These are phyloP conservation scores for Atherinomorus stipes DNA, from an alignment of 2,113 vertebrate genomes.

Conservation along the genomic window DNA sequence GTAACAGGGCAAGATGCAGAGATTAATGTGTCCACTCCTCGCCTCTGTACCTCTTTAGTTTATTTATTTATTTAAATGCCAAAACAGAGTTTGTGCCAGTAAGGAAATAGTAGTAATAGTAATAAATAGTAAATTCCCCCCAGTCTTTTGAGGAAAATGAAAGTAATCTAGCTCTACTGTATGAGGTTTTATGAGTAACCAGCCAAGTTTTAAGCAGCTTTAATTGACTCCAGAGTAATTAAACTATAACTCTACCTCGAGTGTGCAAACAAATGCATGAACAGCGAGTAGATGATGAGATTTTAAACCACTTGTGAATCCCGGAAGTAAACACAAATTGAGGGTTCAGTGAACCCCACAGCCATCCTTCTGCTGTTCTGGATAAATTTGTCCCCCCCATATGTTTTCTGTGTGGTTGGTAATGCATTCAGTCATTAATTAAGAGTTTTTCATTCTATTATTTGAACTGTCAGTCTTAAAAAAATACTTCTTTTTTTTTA, in stretches of 20 bases:
- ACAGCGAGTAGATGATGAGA: constrained; percentile 56
- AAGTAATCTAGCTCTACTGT: constrained; percentile 40
- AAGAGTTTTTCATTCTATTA: constrained; percentile 1
- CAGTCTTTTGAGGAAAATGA: constrained; percentile 17
- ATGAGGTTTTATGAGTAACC: too few relatives aligned
- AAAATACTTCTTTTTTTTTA: too few relatives aligned
- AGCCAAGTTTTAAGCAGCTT: constrained; percentile 42
- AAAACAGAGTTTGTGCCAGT: neutral
- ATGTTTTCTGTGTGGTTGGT: constrained; percentile 11
- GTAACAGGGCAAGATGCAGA: too few relatives aligned
- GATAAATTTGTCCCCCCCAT: constrained; percentile 17
- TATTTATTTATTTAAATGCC: too few relatives aligned
- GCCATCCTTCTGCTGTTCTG: constrained; percentile 10
- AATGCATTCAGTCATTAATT: constrained; percentile 15
- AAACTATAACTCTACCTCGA: constrained; percentile 47
- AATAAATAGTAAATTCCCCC: neutral
- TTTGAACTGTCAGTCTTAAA: neutral
- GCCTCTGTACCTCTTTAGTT: too few relatives aligned
- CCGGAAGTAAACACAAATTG: constrained; percentile 40
- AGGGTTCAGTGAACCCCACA: constrained; percentile 32
- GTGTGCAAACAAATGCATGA: constrained; percentile 57
- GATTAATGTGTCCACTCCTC: too few relatives aligned
- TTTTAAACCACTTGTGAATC: constrained; percentile 62
- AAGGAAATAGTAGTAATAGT: neutral
- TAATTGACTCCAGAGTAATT: constrained; percentile 63